Evolutionary conservation across 2,113 vertebrate species (phyloP).

Genomic region (Lepisosteus osseus): DNA sequence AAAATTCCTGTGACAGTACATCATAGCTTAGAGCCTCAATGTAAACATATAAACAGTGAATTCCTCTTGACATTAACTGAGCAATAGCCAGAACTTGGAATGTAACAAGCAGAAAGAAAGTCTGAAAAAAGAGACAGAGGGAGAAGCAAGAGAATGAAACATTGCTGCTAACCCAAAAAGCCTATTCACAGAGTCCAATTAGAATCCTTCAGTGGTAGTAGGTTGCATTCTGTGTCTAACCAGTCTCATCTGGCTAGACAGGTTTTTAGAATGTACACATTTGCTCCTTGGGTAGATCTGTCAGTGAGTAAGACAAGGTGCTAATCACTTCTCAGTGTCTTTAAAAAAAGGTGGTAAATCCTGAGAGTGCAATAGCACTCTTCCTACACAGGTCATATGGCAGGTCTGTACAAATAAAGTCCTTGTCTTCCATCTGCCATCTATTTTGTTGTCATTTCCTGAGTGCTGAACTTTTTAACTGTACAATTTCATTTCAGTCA

Average conservation of each 20-base stretch:
- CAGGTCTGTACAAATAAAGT: conserved; percentile 16
- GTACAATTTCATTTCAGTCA: not conserved
- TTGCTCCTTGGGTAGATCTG: conserved; percentile 8
- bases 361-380: conserved; percentile 5
- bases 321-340: conserved; percentile 29
- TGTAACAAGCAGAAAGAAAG: not conserved
- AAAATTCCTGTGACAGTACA: too few species aligned
- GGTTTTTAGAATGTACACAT: conserved; percentile 9
- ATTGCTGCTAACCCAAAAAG: not conserved
- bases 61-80: conserved; percentile 18
- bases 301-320: conserved; percentile 8
- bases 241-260: conserved; percentile 9
- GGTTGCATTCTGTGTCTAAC: conserved; percentile 24
- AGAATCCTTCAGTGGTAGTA: conserved; percentile 16
- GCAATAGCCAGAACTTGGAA: too few species aligned
- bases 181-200: conserved; percentile 38
- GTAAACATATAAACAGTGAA: not conserved
- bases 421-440: conserved; percentile 5
- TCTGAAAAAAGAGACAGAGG: not conserved
- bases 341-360: conserved; percentile 1
- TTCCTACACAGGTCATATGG: conserved; percentile 22
- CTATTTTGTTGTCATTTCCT: conserved; percentile 16
- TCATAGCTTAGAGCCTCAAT: too few species aligned
- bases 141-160: not conserved
- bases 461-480: not conserved